Conservation (phyloP, 2,888 invertebrate species). For the Rosalia funebris region DNA sequence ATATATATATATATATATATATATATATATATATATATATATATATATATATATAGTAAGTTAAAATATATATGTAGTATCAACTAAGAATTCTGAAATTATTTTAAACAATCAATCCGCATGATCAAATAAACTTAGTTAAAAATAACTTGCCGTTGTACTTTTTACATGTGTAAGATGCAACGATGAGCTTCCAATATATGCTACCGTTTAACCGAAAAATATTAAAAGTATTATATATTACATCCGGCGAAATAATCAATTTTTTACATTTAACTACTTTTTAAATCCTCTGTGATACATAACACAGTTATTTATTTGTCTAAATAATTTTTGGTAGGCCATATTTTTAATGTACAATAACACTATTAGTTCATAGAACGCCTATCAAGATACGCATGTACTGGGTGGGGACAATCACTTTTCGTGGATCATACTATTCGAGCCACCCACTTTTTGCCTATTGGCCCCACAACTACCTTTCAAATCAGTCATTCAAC, state of each 20-base stretch:
- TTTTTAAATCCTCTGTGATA: too few relatives aligned
- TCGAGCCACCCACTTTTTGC: constrained; percentile 17
- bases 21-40: too few relatives aligned
- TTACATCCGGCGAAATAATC: too few relatives aligned
- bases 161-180: neutral
- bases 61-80: too few relatives aligned
- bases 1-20: too few relatives aligned
- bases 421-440: constrained; percentile 9
- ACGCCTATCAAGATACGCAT: constrained; percentile 13
- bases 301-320: too few relatives aligned
- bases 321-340: neutral
- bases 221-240: too few relatives aligned
- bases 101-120: constrained; percentile 12
- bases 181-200: neutral
- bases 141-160: constrained; percentile 1
- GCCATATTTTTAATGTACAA: constrained; percentile 1
- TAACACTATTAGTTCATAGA: constrained; percentile 8
- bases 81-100: constrained; percentile 15
- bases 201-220: neutral
- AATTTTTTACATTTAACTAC: too few relatives aligned
- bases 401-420: constrained; percentile 13
- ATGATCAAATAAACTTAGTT: constrained; percentile 16
- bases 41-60: too few relatives aligned
- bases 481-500: neutral
- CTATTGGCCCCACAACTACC: constrained; percentile 12